A percentile compares a stretch with the other conserved stretches of the same genome.
phyloP scores from a whole-genome alignment of 2,888 invertebrate genomes.

The Netelia inedita region DNA sequence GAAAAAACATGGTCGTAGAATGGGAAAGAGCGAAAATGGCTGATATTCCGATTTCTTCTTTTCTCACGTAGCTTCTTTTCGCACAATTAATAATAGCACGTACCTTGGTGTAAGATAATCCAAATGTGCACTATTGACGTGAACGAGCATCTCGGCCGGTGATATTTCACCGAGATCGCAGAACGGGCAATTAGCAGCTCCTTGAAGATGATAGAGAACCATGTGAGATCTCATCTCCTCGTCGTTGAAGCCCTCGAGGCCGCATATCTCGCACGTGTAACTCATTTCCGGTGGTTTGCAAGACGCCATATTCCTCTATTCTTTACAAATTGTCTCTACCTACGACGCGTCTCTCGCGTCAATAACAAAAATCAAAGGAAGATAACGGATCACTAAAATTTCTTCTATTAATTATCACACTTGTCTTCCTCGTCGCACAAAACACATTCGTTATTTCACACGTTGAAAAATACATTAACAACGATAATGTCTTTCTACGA shows the following conservation, averaged over 20 bases:
- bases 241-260: conserved; percentile 92
- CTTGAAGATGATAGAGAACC: conserved; percentile 91
- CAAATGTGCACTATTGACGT: conserved; percentile 94
- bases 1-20: neutral
- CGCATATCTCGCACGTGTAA: conserved; percentile 94
- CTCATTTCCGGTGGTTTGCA: conserved; percentile 87
- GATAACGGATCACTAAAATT: neutral
- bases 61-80: too few species aligned
- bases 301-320: conserved; percentile 82
- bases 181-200: conserved; percentile 92
- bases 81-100: neutral
- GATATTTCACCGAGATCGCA: conserved; percentile 92
- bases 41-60: too few species aligned
- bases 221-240: conserved; percentile 93
- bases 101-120: conserved; percentile 91
- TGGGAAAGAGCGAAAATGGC: too few species aligned
- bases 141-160: conserved; percentile 91
- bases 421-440: neutral
- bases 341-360: neutral
- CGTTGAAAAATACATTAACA: neutral
- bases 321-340: neutral
- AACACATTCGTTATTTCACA: neutral
- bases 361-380: neutral
- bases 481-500: neutral
- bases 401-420: neutral